Evolutionary conservation across 1,140 invertebrate species (phyloP).

Genomic region (Tetragonula clypearis): DNA sequence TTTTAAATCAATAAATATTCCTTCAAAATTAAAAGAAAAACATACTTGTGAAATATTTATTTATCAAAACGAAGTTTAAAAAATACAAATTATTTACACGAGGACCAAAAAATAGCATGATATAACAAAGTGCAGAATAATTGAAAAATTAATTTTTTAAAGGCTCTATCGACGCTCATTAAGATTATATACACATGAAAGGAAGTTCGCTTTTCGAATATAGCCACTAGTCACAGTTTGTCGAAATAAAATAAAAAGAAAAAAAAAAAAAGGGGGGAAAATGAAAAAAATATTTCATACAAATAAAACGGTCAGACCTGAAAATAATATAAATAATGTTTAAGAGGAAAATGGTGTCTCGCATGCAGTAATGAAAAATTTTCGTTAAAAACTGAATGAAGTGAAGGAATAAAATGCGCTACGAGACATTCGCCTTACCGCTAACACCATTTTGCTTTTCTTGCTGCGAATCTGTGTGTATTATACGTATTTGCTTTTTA

Average conservation of each 20-base stretch:
- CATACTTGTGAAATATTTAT: not conserved
- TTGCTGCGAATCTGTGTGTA: constrained; percentile 61
- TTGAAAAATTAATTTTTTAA: not conserved
- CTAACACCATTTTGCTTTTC: constrained; percentile 70
- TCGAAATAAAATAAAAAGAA: not conserved
- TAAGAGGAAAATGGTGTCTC: not conserved
- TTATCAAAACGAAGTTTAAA: not conserved
- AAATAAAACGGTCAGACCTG: not conserved
- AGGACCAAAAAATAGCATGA: not conserved
- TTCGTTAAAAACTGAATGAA: constrained; percentile 11
- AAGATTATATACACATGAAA: not conserved
- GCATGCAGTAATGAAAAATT: constrained; percentile 11
- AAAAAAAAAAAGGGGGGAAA: too few species aligned
- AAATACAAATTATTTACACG: not conserved
- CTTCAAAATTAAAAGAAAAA: not conserved
- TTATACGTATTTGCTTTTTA: constrained; percentile 58
- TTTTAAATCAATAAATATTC: not conserved
- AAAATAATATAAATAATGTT: not conserved
- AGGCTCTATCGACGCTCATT: not conserved
- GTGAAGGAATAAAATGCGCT: constrained; percentile 40
- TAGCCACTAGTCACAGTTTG: not conserved
- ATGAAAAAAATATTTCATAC: not conserved
- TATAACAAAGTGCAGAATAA: not conserved
- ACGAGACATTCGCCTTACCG: constrained; percentile 67
- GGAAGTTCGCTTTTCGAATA: not conserved